Evolutionary conservation across 2,888 invertebrate species (phyloP).

Genomic region (Drosophila basisetae): DNA sequence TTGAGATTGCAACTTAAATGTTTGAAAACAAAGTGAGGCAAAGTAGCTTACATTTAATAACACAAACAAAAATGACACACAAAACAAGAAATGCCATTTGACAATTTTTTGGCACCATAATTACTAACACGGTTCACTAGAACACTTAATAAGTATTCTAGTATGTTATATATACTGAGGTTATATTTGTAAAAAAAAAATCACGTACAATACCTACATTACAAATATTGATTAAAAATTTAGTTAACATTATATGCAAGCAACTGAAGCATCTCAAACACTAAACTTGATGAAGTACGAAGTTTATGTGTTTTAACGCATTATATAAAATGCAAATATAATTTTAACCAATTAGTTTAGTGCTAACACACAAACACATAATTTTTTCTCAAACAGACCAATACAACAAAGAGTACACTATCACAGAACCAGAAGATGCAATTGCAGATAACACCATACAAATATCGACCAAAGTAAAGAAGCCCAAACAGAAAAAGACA

Average conservation of each 20-base stretch:
- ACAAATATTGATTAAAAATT: constrained; percentile 36
- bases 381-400: constrained; percentile 82
- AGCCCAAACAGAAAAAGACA: constrained; percentile 77
- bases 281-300: constrained; percentile 54
- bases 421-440: constrained; percentile 85
- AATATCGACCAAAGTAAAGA: constrained; percentile 79
- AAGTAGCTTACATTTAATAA: constrained; percentile 42
- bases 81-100: constrained; percentile 38
- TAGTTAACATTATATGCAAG: constrained; percentile 60
- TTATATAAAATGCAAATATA: constrained; percentile 77
- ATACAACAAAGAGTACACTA: constrained; percentile 84
- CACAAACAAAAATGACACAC: constrained; percentile 39
- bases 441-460: constrained; percentile 82
- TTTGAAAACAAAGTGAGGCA: constrained; percentile 26
- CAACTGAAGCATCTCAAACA: constrained; percentile 50
- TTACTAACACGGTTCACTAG: constrained; percentile 55
- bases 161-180: constrained; percentile 40
- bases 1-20: constrained; percentile 30
- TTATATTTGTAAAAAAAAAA: constrained; percentile 31
- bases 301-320: constrained; percentile 70
- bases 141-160: constrained; percentile 45
- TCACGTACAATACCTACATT: constrained; percentile 33
- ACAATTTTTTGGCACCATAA: constrained; percentile 39
- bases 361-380: constrained; percentile 74
- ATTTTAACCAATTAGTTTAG: constrained; percentile 72